phyloP scores from a whole-genome alignment of 53 echinoderm and acorn worm genomes.

The Zoroaster sp. region DNA sequence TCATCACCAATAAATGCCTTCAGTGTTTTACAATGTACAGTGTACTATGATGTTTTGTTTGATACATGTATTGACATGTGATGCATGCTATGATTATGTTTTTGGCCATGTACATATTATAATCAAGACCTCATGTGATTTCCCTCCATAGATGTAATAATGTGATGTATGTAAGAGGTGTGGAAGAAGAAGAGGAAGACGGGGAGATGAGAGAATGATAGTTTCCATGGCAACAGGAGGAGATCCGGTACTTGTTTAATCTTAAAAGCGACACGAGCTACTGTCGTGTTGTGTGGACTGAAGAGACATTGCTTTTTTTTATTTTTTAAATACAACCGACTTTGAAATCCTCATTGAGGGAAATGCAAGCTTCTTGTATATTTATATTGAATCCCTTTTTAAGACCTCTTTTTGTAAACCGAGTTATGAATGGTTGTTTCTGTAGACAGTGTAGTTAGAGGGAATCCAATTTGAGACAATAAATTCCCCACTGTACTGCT shows the following conservation, averaged over 20 bases:
- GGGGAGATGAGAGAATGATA: slow-evolving; percentile 97
- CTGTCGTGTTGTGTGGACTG: not conserved
- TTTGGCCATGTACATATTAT: no score
- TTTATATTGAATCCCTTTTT: not conserved
- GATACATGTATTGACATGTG: no score
- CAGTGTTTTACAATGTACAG: no score
- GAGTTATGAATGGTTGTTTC: not conserved
- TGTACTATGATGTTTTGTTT: no score
- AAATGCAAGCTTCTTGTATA: not conserved
- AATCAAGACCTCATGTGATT: no score
- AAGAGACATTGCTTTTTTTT: not conserved
- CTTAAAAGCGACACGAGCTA: no score
- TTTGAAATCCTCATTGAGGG: no score
- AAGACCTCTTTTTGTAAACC: not conserved
- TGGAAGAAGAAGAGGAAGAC: slow-evolving; percentile 98
- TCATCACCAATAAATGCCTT: no score
- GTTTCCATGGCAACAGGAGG: not conserved
- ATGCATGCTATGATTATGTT: no score
- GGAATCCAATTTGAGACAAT: no score
- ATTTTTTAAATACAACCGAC: not conserved
- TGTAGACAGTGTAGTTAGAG: not conserved
- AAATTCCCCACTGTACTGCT: no score
- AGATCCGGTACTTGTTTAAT: no score
- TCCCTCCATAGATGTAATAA: slow-evolving; percentile 83
- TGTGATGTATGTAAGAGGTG: slow-evolving; percentile 96